Base-by-base conservation (phyloP, 2,797 vertebrate species). In the Gadopsis bispinosus region DNA sequence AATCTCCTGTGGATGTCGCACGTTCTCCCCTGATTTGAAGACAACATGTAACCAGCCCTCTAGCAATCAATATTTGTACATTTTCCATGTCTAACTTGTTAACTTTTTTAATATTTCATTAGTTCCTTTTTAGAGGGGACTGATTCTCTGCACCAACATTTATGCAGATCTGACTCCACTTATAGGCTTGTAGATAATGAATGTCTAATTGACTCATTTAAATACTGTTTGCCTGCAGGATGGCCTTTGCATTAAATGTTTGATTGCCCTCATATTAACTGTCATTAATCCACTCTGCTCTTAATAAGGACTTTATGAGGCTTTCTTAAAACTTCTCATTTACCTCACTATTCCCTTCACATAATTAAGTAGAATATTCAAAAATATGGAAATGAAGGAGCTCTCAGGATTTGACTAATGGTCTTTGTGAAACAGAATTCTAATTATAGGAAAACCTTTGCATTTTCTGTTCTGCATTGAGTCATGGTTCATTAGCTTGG, bases 261-360 rank as follows among this genome's bases (percentile, higher is more conserved):
- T 97, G 97, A 99, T 99, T 97, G 97, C 97, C 96, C 97, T 97
- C 96, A 97, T 97, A 98, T 98, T 98, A 98, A 97, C 97, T 96
- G 97, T 98, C 97, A 98, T 99, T 99, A 99, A 97, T 97, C 97
- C 97, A 88, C 96, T 97, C 96, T 96, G 94, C 95, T 97, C 97
- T 97, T 99, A 98, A 99, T 99, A 97, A 98, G 97, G 97, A 97
- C 96, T 98, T 99, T 98, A 99, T 98, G 97, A 98, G 97, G 95
- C 96, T 96, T 97, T 97, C 96, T 97, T 97, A 92, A 96, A 95
- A 96, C 95, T 95, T 96, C 95, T 95, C 87, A 91, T 94, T 96
- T 96, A 93, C 93, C 96, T 96, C 95, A 96, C 94, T 94, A 89
- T 96, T 95, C 96, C 94, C 96, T 97, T 96, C 97, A 96, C 97